Base-by-base conservation (phyloP, 2,888 invertebrate genomes). In the Pseudococcus viburni region DNA sequence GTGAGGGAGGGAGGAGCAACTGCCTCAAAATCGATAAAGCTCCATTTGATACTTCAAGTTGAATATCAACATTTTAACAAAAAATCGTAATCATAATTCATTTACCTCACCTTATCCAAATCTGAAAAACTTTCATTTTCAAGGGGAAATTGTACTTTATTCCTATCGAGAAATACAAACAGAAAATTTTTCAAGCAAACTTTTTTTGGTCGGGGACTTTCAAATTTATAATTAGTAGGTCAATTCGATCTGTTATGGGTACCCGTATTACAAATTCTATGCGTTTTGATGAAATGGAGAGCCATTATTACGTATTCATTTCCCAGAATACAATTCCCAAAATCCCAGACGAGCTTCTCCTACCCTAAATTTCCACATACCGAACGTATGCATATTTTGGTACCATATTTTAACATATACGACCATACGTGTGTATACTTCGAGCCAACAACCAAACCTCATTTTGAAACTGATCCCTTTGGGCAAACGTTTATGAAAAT, bases 401-500 rank as follows among this genome's bases (percentile, higher is more conserved):
- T 51, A 51, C 12, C 48, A 51, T 12, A 51, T 51, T 51, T 51
- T 12, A 51, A 15, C 48, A 15, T 15, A 51, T 51, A 46, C 46
- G 46, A 46, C 15, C 11, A 51, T 12, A 0, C 11, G 15, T 51
- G 15, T 51, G 15, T 51, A 1, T 51, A 51, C 15, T 15, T 51
- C 48, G 12, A 51, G 4, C 15, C 15, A 19, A 17, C 64, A 22
- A 19, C 19, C 64, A 22, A 22, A 64, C 64, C 64, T 64, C 19
- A 22, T 64, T 64, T 64, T 6, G 19, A 64, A 64, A 64, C 19
- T 22, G 64, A 64, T 64, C 64, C 64, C 64, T 64, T 64, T 22
- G 64, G 64, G 64, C 64, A 22, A 64, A 64, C 64, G 64, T 64
- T 64, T 64, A 64, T 64, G 64, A 64, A 64, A 64, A 64, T 64